Conservation (phyloP, 2,888 invertebrate genomes). For the Drosophila antonietae region DNA sequence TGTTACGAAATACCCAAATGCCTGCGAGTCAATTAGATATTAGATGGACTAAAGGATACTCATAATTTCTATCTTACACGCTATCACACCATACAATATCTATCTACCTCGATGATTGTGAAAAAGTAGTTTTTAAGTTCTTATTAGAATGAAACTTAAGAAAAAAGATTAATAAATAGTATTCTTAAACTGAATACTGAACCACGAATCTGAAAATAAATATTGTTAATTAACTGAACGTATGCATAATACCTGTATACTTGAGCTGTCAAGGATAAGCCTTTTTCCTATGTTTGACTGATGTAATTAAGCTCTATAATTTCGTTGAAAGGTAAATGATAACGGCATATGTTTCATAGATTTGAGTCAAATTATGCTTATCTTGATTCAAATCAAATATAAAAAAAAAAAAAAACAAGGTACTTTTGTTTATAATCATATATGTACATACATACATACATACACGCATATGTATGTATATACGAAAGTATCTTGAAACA, state of each 20-base stretch:
- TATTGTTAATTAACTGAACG: too few species aligned
- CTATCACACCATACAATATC: neutral
- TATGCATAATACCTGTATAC: too few species aligned
- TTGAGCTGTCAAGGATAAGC: neutral
- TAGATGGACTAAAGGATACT: neutral
- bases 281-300: neutral
- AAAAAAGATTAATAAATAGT: too few species aligned
- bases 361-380: conserved; percentile 5
- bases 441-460: neutral
- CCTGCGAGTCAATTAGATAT: neutral
- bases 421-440: conserved; percentile 3
- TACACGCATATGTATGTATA: neutral
- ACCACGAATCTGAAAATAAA: too few species aligned
- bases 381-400: conserved; percentile 10
- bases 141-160: neutral
- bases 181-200: too few species aligned
- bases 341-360: neutral
- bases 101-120: neutral
- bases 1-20: neutral
- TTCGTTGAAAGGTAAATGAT: conserved; percentile 19
- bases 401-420: neutral
- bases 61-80: neutral
- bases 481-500: neutral
- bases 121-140: neutral
- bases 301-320: conserved; percentile 4